These are phyloP conservation scores for Drosophila sp. DNA, from an alignment of 1,140 invertebrate species.

Conservation along the genomic window DNA sequence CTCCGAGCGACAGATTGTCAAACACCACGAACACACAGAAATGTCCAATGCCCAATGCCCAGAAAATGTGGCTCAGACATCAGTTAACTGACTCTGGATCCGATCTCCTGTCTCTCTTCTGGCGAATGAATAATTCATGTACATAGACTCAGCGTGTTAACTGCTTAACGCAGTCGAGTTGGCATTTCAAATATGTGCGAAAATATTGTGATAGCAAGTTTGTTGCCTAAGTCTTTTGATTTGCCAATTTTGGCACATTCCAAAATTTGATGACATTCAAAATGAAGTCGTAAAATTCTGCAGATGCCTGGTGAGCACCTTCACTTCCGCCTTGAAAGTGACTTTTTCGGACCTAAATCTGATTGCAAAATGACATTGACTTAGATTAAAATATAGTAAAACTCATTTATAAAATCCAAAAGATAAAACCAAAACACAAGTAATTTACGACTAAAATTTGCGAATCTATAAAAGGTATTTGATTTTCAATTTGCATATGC, in stretches of 20 bases:
- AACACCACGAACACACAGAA: constrained; percentile 44
- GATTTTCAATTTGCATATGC: constrained; percentile 70
- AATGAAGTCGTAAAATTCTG: constrained; percentile 37
- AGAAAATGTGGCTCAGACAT: constrained; percentile 7
- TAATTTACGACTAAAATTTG: constrained; percentile 33
- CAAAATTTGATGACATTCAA: constrained; percentile 12
- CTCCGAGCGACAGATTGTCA: constrained; percentile 54
- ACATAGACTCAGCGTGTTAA: constrained; percentile 31
- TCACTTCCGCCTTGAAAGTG: constrained; percentile 54
- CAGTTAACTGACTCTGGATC: constrained; percentile 5
- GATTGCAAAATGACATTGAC: constrained; percentile 72
- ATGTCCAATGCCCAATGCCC: constrained; percentile 17
- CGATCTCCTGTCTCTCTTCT: constrained; percentile 16
- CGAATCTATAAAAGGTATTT: constrained; percentile 48
- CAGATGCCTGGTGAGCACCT: constrained; percentile 14
- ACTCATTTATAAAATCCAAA: constrained; percentile 32
- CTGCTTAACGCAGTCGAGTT: constrained; percentile 42
- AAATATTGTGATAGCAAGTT: constrained; percentile 48
- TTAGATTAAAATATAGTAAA: constrained; percentile 18
- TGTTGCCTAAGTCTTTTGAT: constrained; percentile 69
- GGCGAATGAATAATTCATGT: constrained; percentile 47
- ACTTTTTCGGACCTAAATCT: constrained; percentile 40
- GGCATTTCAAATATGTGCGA: constrained; percentile 32
- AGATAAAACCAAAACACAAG: constrained; percentile 12
- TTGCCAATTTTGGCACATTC: constrained; percentile 22